phyloP scores from a whole-genome alignment of 2,888 invertebrate genomes.

The Lutraria lutraria region DNA sequence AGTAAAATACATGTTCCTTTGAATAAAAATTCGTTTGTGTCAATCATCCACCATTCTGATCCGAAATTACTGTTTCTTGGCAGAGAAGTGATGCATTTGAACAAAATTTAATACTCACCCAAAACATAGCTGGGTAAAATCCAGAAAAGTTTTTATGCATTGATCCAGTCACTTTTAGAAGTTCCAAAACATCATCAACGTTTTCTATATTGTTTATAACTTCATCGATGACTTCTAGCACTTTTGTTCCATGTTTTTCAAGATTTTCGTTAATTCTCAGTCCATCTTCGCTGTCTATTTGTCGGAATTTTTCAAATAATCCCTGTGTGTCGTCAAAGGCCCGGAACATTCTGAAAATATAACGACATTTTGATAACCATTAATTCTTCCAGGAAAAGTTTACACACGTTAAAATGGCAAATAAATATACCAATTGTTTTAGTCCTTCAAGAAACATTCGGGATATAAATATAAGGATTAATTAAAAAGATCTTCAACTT shows the following conservation, averaged over 20 bases:
- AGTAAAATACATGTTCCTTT: too few relatives aligned
- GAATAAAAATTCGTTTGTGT: too few relatives aligned
- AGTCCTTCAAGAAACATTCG: too few relatives aligned
- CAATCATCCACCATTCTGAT: too few relatives aligned
- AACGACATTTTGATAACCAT: background rate
- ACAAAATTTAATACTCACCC: conserved; percentile 90
- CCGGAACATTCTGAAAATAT: conserved; percentile 92
- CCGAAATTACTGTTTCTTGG: too few relatives aligned
- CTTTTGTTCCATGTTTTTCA: conserved; percentile 94
- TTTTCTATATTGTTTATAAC: conserved; percentile 95
- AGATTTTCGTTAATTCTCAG: conserved; percentile 94
- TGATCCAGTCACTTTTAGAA: conserved; percentile 93
- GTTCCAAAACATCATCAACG: conserved; percentile 94
- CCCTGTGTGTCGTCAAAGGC: conserved; percentile 92
- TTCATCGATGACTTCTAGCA: conserved; percentile 95
- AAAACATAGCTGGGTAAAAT: conserved; percentile 95
- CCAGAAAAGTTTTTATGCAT: conserved; percentile 93
- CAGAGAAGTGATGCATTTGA: too few relatives aligned
- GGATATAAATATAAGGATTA: too few relatives aligned
- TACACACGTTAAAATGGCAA: too few relatives aligned
- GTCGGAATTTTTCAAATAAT: conserved; percentile 89
- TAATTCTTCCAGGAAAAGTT: too few relatives aligned
- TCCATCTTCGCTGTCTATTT: conserved; percentile 93
- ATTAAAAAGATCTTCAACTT: too few relatives aligned
- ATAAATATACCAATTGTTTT: too few relatives aligned